phyloP scores from a whole-genome alignment of 2,797 vertebrate species.

The Sebastes matsubarae region DNA sequence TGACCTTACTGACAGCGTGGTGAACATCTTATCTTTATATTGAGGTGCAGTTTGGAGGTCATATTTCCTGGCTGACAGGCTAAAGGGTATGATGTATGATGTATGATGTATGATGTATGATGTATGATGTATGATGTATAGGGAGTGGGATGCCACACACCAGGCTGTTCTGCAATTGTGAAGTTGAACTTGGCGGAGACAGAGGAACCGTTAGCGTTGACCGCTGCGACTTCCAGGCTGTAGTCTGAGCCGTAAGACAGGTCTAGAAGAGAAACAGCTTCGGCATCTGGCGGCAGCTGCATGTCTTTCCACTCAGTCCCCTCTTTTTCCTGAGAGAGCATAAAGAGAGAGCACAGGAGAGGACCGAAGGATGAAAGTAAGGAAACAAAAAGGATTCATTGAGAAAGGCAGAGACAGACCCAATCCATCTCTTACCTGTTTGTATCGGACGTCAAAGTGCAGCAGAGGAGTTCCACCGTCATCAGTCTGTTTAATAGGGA shows the following conservation, averaged over 20 bases:
- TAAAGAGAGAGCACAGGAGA: not conserved
- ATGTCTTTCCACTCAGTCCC: constrained; percentile 55
- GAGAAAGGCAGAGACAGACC: not conserved
- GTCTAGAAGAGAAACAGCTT: constrained; percentile 51
- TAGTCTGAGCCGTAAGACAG: constrained; percentile 63
- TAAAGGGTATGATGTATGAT: not conserved
- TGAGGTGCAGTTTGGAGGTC: not conserved
- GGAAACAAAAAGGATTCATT: not conserved
- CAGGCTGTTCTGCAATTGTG: constrained; percentile 45
- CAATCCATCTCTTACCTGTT: constrained; percentile 33
- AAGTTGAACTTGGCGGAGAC: constrained; percentile 61
- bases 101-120: not conserved
- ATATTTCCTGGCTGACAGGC: not conserved
- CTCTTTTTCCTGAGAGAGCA: constrained; percentile 55
- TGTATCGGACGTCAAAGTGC: constrained; percentile 55
- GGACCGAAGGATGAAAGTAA: not conserved
- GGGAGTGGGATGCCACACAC: constrained; percentile 32
- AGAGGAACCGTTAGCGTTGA: constrained; percentile 75
- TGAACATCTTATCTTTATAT: not conserved
- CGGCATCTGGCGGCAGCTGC: not conserved
- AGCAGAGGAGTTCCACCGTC: constrained; percentile 58
- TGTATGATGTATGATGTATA: too few relatives aligned
- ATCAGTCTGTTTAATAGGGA: constrained; percentile 51
- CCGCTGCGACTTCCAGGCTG: constrained; percentile 58
- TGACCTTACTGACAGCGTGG: not conserved